Base-by-base conservation (phyloP, 2,113 vertebrate genomes). In the Charina bottae region DNA sequence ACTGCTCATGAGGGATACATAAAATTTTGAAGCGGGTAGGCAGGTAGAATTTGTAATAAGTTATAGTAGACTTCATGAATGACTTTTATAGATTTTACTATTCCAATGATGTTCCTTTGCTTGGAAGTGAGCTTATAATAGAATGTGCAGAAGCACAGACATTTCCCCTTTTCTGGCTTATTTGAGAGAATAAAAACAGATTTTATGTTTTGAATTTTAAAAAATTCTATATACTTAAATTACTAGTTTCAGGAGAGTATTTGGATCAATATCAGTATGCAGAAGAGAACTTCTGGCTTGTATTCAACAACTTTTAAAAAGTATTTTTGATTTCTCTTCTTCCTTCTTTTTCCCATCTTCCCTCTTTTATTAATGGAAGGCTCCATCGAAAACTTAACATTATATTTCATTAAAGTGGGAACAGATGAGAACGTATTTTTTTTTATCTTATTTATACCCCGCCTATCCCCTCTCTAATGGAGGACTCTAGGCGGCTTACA, bases 51-150 rank as follows among this genome's bases (percentile, higher is more conserved):
- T 95, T 49, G 0, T 87, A 92, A 94, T 72, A 93, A 90, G 54
- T 94, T 92, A 33, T 4, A 88, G 85, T 46, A 92, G 93, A 68
- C 64, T 94, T 92, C 93, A 54, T 59, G 93, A 13, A 93, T 95
- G 94, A 90, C 90, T 96, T 96, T 94, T 93, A 72, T 94, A 95
- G 94, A 68, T 94, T 91, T 84, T 68, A n/a, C 94, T 90, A 49
- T 94, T 96, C 88, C 26, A 91, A 94, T 93, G 92, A 84, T 94
- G 93, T 58, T 95, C 89, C 91, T 95, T 93, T 91, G 90, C 95
- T 92, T 93, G 89, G 92, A 94, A 90, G 93, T 95, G 90, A 85
- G 92, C 90, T 23, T 91, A 88, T 94, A 95, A 96, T 94, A 92
- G 93, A 89, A 94, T 96, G 89, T 95, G 90, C 94, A 96, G 95